Evolutionary conservation across 2,797 vertebrate genomes (phyloP).

Genomic region (Lophotriccus pileatus): DNA sequence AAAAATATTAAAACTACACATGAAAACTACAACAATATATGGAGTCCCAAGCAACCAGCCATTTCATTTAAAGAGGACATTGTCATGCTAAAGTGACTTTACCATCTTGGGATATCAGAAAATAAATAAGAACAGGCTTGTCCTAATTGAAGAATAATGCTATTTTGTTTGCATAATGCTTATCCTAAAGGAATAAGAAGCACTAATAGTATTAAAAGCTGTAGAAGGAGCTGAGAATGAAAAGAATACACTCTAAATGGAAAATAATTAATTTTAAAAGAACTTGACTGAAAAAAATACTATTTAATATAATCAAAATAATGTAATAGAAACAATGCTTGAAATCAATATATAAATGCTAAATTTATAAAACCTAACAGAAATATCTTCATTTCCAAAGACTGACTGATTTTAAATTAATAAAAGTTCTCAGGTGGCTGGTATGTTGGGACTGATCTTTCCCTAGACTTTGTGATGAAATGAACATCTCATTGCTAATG

Average conservation of each 20-base stretch:
- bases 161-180: neutral
- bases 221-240: neutral
- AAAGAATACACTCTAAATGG: neutral
- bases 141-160: neutral
- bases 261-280: neutral
- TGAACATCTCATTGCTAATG: neutral
- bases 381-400: neutral
- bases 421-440: neutral
- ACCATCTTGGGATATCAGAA: neutral
- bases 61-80: neutral
- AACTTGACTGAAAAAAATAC: neutral
- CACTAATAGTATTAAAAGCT: neutral
- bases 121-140: constrained; percentile 8
- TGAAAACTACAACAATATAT: constrained; percentile 5
- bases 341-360: neutral
- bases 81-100: neutral
- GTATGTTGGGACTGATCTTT: neutral
- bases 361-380: neutral
- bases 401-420: neutral
- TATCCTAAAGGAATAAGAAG: neutral
- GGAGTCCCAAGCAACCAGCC: neutral
- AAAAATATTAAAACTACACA: neutral
- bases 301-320: neutral
- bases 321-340: neutral
- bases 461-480: neutral